A percentile compares a stretch with the other conserved stretches of the same genome.
phyloP scores from a whole-genome alignment of 2,888 invertebrate genomes.

The Auanema freiburgensis region DNA sequence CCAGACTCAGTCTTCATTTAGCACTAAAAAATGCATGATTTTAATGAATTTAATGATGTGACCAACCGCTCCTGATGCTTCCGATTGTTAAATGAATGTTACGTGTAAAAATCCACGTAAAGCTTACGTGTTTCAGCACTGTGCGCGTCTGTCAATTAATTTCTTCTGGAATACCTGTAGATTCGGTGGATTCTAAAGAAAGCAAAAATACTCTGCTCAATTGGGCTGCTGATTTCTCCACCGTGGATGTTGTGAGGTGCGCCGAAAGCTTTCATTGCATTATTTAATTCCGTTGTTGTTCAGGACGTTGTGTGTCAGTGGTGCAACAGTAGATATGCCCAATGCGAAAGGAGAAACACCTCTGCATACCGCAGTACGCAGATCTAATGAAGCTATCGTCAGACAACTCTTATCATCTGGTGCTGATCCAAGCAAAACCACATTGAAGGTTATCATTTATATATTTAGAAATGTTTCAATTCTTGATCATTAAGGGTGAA shows the following conservation, averaged over 20 bases:
- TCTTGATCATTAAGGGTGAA: conserved; percentile 28
- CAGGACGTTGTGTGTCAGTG: conserved; percentile 67
- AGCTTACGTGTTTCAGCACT: conserved; percentile 65
- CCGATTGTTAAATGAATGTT: too few relatives aligned
- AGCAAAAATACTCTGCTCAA: conserved; percentile 73
- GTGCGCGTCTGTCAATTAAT: conserved; percentile 71
- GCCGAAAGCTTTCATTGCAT: neutral
- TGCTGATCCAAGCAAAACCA: conserved; percentile 68
- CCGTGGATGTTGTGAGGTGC: conserved; percentile 68
- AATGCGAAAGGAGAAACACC: conserved; percentile 72
- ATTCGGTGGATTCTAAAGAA: conserved; percentile 71
- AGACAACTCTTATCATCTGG: conserved; percentile 70
- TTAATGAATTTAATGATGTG: neutral
- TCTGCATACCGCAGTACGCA: conserved; percentile 72
- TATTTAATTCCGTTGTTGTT: conserved; percentile 7
- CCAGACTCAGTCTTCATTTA: neutral
- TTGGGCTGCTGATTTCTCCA: conserved; percentile 74
- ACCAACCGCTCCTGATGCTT: too few relatives aligned
- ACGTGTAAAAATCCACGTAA: neutral
- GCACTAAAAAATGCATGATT: neutral
- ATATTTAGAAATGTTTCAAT: neutral
- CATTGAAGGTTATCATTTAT: conserved; percentile 28
- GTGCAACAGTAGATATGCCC: conserved; percentile 71
- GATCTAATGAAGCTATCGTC: conserved; percentile 70
- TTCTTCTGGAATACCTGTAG: conserved; percentile 71